These are phyloP conservation scores for Trypoxylon attenuatum DNA, from an alignment of 2,888 invertebrate species.

Conservation along the genomic window DNA sequence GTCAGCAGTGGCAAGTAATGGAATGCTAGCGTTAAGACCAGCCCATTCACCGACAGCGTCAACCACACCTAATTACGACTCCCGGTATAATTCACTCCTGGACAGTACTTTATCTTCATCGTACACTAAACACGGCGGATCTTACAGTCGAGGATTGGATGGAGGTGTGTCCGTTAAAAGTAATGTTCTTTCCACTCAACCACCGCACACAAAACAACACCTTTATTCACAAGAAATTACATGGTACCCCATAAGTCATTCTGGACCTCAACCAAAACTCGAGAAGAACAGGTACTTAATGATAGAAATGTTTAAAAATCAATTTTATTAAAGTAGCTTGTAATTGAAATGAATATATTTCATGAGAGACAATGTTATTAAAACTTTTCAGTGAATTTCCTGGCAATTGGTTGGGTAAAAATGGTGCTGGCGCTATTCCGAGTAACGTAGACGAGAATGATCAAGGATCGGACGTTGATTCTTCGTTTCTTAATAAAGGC, in stretches of 20 bases:
- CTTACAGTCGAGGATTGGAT: conserved; percentile 58
- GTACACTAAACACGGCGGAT: conserved; percentile 68
- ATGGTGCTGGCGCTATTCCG: conserved; percentile 64
- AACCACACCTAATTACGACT: conserved; percentile 72
- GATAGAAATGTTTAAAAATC: too few relatives aligned
- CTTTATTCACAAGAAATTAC: conserved; percentile 70
- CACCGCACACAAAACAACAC: conserved; percentile 69
- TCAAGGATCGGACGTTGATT: conserved; percentile 66
- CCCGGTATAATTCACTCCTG: conserved; percentile 71
- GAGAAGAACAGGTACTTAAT: conserved; percentile 66
- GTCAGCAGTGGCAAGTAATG: conserved; percentile 62
- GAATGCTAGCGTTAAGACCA: conserved; percentile 69
- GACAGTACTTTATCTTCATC: conserved; percentile 66
- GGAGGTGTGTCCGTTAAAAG: conserved; percentile 54
- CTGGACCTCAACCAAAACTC: conserved; percentile 65
- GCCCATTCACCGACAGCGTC: conserved; percentile 61
- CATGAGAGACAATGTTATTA: background rate
- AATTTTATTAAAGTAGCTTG: background rate
- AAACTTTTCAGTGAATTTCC: conserved; percentile 61
- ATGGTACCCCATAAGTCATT: conserved; percentile 67
- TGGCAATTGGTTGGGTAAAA: conserved; percentile 69
- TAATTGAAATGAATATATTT: background rate
- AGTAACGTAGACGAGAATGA: conserved; percentile 70
- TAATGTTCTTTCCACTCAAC: conserved; percentile 61
- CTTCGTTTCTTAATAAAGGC: conserved; percentile 56